These are phyloP conservation scores for Eugnorisma glareosa DNA, from an alignment of 2,888 invertebrate genomes.

Conservation along the genomic window DNA sequence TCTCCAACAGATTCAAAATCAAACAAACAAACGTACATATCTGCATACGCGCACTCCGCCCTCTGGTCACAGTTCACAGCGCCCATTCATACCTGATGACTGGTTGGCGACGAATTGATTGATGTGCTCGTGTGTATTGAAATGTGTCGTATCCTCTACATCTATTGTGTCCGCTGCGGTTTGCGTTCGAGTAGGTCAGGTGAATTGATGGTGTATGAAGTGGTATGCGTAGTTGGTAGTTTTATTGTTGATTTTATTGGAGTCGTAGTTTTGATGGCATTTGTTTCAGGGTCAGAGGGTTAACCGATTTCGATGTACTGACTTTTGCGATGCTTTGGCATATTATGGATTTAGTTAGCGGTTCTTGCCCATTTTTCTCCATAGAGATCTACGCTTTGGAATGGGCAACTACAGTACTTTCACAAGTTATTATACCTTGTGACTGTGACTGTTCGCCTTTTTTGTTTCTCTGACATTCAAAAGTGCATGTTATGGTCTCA, in stretches of 20 bases:
- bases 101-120: slow-evolving; percentile 83
- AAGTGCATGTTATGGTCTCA: no score
- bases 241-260: not conserved
- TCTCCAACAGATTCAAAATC: slow-evolving; percentile 6
- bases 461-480: no score
- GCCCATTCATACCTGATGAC: slow-evolving; percentile 78
- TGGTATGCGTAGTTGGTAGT: not conserved
- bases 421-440: no score
- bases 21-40: slow-evolving; percentile 51
- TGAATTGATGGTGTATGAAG: slow-evolving; percentile 28
- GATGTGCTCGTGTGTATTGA: slow-evolving; percentile 73
- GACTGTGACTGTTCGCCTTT: no score
- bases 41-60: slow-evolving; percentile 49
- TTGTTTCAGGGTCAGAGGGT: not conserved
- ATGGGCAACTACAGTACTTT: no score
- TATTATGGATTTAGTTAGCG: not conserved
- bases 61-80: slow-evolving; percentile 78
- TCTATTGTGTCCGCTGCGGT: slow-evolving; percentile 59
- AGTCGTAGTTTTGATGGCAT: not conserved
- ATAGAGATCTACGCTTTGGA: no score
- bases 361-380: no score
- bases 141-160: slow-evolving; percentile 62
- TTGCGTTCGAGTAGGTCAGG: slow-evolving; percentile 56
- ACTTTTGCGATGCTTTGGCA: not conserved
- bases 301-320: not conserved